Percentiles rank a stretch among this genome's conserved stretches.
These are phyloP conservation scores for Nettapus auritus DNA, from an alignment of 2,113 vertebrate genomes.

Conservation along the genomic window DNA sequence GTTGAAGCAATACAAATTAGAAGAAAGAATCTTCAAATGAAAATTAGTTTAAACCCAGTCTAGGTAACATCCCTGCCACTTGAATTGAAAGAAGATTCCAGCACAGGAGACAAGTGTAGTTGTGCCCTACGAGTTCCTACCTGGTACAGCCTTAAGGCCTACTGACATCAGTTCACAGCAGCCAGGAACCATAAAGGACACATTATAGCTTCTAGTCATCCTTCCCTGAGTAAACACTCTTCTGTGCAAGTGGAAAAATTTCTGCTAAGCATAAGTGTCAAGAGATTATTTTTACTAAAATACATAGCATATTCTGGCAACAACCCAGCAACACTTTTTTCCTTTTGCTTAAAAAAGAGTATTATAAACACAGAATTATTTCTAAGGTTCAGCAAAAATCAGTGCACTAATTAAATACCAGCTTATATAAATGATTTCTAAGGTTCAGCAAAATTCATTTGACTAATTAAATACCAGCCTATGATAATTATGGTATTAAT, in stretches of 20 bases:
- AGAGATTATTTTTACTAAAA: neutral
- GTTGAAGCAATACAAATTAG: neutral
- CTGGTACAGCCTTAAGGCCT: neutral
- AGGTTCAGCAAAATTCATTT: neutral
- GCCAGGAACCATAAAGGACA: neutral
- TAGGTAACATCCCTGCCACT: neutral
- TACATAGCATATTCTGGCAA: neutral
- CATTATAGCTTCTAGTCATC: neutral
- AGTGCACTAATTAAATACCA: neutral
- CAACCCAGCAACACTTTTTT: neutral
- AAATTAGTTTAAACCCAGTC: neutral
- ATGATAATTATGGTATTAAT: neutral
- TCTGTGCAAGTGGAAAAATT: neutral
- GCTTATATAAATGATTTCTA: neutral
- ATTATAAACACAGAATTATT: neutral
- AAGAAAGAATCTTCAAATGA: neutral
- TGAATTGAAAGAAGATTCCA: neutral
- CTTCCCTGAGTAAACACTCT: neutral
- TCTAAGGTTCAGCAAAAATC: neutral
- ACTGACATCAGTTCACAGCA: neutral
- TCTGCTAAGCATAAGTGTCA: neutral
- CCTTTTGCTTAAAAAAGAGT: neutral
- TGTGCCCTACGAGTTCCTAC: neutral
- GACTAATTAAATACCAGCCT: neutral
- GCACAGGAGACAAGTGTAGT: neutral